A percentile compares a stretch with the other conserved stretches of the same genome.
Conservation (phyloP, 1,140 invertebrate genomes). For the Euwallacea similis region DNA sequence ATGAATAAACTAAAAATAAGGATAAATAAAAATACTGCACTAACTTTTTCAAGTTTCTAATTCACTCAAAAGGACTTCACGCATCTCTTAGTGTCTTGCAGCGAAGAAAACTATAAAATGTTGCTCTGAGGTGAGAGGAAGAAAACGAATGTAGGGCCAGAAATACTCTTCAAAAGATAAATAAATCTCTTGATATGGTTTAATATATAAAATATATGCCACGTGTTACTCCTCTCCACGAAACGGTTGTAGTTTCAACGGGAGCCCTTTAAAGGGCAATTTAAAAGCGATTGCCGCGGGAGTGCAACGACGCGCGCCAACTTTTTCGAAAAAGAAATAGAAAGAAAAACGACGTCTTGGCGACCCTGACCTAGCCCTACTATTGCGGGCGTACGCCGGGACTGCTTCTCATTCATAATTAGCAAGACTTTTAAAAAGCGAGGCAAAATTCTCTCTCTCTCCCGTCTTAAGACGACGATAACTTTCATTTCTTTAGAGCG, state of each 20-base stretch:
- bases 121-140: too few species aligned
- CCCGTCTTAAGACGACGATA: constrained; percentile 32
- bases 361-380: constrained; percentile 37
- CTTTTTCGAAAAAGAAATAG: constrained; percentile 36
- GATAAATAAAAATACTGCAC: neutral
- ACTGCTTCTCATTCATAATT: constrained; percentile 38
- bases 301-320: constrained; percentile 33
- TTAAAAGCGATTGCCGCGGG: constrained; percentile 28
- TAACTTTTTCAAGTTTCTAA: constrained; percentile 22
- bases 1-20: neutral
- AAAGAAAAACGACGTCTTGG: constrained; percentile 35
- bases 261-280: constrained; percentile 28
- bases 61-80: constrained; percentile 28
- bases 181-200: too few species aligned
- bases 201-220: neutral
- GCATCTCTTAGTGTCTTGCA: too few species aligned
- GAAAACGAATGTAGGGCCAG: too few species aligned
- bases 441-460: constrained; percentile 33
- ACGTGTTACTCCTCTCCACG: neutral
- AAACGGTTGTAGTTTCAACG: too few species aligned
- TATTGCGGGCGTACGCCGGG: constrained; percentile 31
- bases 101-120: too few species aligned
- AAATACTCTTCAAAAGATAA: too few species aligned
- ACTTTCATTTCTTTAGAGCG: constrained; percentile 36
- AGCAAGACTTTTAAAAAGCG: constrained; percentile 38